Percentiles rank a stretch among this genome's conserved stretches.
Conservation (phyloP, 2,113 vertebrate genomes). For the Chascanopsetta lugubris region DNA sequence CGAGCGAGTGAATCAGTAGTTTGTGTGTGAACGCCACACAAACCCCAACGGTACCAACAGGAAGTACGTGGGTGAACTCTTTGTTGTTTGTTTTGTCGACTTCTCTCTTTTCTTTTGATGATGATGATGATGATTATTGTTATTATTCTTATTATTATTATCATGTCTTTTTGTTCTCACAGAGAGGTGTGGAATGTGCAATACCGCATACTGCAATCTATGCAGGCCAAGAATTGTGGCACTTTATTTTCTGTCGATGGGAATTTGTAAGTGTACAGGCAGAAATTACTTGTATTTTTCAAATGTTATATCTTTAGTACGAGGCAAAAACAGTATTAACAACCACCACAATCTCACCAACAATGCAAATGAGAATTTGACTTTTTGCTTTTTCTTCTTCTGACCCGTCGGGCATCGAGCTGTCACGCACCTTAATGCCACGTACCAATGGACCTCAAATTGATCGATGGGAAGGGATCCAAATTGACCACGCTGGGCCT, state of each 20-base stretch:
- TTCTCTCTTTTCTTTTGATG: constrained; percentile 21
- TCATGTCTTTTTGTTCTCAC: constrained; percentile 59
- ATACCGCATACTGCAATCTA: constrained; percentile 84
- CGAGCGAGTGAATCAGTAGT: constrained; percentile 49
- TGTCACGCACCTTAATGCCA: constrained; percentile 55
- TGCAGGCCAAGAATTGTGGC: constrained; percentile 85
- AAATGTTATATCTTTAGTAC: constrained; percentile 82
- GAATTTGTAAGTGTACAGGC: constrained; percentile 83
- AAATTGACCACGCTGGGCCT: constrained; percentile 73
- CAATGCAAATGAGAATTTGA: constrained; percentile 67
- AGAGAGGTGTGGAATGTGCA: constrained; percentile 80
- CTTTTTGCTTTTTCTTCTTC: constrained; percentile 67
- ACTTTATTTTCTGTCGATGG: constrained; percentile 83
- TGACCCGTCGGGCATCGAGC: constrained; percentile 53
- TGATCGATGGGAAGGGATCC: constrained; percentile 58
- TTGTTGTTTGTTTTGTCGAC: constrained; percentile 32
- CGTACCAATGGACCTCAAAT: constrained; percentile 63
- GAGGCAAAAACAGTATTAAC: constrained; percentile 76
- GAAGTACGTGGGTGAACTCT: constrained; percentile 34
- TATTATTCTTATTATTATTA: constrained; percentile 7
- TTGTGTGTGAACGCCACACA: constrained; percentile 62
- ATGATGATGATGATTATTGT: neutral
- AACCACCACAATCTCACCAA: constrained; percentile 67
- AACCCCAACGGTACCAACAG: constrained; percentile 52
- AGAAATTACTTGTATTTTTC: constrained; percentile 83